Percentiles rank a stretch among this genome's conserved stretches.
These are phyloP conservation scores for Malurus alboscapulatus DNA, from an alignment of 2,113 vertebrate genomes.

Conservation along the genomic window DNA sequence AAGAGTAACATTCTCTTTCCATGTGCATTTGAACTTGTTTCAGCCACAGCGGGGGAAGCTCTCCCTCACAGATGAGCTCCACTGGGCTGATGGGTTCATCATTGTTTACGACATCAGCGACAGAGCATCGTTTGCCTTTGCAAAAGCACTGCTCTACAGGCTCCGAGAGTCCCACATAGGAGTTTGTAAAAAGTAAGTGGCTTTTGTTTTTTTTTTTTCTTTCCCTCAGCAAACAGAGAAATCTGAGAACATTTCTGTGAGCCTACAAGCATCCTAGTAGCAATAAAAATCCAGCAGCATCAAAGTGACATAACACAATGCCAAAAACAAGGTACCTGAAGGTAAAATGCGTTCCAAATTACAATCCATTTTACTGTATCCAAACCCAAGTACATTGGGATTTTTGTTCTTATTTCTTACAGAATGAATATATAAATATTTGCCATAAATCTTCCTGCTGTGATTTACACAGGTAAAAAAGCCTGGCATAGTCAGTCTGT, in stretches of 20 bases:
- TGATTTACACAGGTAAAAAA: not conserved
- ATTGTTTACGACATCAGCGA: conserved; percentile 89
- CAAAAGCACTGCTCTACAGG: conserved; percentile 80
- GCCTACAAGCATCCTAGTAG: not conserved
- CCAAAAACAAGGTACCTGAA: not conserved
- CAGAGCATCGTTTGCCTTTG: conserved; percentile 83
- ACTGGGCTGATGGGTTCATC: conserved; percentile 88
- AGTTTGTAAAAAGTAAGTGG: conserved; percentile 80
- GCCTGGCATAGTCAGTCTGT: not conserved
- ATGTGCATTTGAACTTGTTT: not conserved
- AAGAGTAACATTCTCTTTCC: not conserved
- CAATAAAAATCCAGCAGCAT: not conserved
- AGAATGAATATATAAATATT: not conserved
- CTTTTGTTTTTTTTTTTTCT: not conserved
- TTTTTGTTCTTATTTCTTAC: not conserved
- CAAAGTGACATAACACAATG: not conserved
- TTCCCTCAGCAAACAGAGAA: not conserved
- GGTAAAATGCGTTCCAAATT: not conserved
- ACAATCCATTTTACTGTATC: not conserved
- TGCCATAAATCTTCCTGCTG: not conserved
- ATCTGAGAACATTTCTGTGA: not conserved
- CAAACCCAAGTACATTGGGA: not conserved
- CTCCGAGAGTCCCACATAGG: conserved; percentile 77
- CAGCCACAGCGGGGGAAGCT: conserved; percentile 75
- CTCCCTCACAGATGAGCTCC: conserved; percentile 77